Conservation (phyloP, 2,797 vertebrate genomes). For the Cossypha caffra region DNA sequence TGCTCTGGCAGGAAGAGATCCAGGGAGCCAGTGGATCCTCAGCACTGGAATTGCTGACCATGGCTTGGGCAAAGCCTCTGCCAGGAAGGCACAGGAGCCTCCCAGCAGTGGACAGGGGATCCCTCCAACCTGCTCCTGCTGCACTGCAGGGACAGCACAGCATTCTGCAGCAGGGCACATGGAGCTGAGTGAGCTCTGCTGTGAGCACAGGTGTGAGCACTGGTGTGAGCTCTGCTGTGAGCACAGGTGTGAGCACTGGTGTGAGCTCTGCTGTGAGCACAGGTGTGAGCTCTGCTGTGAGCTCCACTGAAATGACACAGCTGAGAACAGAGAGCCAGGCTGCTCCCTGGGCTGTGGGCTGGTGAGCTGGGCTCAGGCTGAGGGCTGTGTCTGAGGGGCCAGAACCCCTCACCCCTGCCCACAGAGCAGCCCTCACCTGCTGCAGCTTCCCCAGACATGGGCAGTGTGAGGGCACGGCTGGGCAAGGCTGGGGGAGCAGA, state of each 20-base stretch:
- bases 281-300: neutral
- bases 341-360: neutral
- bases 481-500: neutral
- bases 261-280: neutral
- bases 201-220: neutral
- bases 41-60: fast-evolving
- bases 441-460: neutral
- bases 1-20: neutral
- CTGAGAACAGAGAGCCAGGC: neutral
- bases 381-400: neutral
- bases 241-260: neutral
- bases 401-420: neutral
- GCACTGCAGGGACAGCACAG: neutral
- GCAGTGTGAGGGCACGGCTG: fast-evolving
- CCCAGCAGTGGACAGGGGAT: fast-evolving
- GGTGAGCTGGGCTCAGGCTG: neutral
- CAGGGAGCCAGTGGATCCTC: neutral
- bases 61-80: neutral
- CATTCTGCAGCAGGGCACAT: fast-evolving
- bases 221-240: neutral
- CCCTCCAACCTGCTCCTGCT: neutral
- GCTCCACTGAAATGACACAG: fast-evolving
- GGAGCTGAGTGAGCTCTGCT: too few relatives aligned
- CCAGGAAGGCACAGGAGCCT: neutral
- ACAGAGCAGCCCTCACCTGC: fast-evolving